These are phyloP conservation scores for Coranthus polyacanthus DNA, from an alignment of 2,797 vertebrate species.

Conservation along the genomic window DNA sequence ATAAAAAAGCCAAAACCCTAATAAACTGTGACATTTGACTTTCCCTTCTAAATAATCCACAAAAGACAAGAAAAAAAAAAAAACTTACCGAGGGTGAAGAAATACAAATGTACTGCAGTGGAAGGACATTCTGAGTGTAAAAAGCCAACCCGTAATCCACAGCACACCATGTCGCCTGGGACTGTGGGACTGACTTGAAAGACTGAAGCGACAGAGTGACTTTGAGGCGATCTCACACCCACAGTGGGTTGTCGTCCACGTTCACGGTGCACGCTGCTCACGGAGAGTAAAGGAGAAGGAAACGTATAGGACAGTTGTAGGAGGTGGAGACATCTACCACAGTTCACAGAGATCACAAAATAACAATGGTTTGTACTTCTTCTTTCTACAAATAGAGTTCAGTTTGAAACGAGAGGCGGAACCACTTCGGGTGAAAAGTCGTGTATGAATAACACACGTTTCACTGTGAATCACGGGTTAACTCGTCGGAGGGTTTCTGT, in stretches of 20 bases:
- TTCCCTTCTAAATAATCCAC: background rate
- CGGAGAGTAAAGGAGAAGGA: constrained; percentile 17
- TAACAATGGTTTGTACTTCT: constrained; percentile 35
- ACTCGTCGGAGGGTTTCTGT: background rate
- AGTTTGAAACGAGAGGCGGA: no score
- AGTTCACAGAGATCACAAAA: background rate
- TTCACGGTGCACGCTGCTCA: background rate
- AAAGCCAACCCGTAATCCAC: background rate
- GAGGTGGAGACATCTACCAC: constrained; percentile 48
- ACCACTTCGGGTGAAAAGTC: background rate
- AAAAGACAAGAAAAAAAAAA: background rate
- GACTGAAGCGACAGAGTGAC: constrained; percentile 22
- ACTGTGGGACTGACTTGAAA: background rate
- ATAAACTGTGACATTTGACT: background rate
- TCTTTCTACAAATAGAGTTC: constrained; percentile 53
- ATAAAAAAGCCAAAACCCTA: background rate
- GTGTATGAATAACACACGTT: background rate
- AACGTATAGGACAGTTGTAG: constrained; percentile 12
- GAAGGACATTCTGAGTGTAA: background rate
- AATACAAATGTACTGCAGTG: background rate
- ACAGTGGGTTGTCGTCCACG: background rate
- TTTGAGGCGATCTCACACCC: constrained; percentile 7
- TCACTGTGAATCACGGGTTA: constrained; percentile 10
- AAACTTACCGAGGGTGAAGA: constrained; percentile 58
- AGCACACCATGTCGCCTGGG: constrained; percentile 21